Evolutionary conservation across 2,888 invertebrate species (phyloP).

Genomic region (Mylabris sibirica): DNA sequence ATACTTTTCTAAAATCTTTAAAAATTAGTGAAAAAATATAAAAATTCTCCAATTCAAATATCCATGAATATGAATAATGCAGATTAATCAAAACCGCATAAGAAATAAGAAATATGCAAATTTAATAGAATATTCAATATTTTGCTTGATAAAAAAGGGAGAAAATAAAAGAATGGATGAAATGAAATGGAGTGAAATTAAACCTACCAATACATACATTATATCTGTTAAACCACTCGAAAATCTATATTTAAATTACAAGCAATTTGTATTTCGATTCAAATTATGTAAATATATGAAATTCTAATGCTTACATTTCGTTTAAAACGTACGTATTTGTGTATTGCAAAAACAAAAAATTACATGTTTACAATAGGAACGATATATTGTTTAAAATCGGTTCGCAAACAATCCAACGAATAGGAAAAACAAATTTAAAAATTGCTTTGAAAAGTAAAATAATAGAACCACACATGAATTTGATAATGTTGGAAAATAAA

Average conservation of each 20-base stretch:
- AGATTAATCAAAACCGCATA: neutral
- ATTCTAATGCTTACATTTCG: neutral
- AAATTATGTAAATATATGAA: neutral
- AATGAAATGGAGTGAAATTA: neutral
- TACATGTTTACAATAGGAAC: no score
- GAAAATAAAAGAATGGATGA: neutral
- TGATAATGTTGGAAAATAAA: no score
- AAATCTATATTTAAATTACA: neutral
- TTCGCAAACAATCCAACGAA: neutral
- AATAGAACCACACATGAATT: no score
- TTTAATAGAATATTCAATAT: neutral
- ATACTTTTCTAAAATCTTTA: no score
- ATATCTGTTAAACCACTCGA: neutral
- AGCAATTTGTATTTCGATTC: neutral
- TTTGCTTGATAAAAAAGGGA: neutral
- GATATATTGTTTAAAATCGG: neutral
- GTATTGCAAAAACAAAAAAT: neutral
- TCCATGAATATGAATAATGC: neutral
- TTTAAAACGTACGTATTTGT: no score
- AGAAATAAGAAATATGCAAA: neutral
- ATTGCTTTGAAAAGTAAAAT: no score
- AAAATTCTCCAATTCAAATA: neutral
- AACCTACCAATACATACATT: neutral
- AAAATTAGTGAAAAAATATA: no score
- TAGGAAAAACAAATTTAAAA: neutral